Evolutionary conservation across 2,797 vertebrate genomes (phyloP).

Genomic region (Leucoraja ocellata): DNA sequence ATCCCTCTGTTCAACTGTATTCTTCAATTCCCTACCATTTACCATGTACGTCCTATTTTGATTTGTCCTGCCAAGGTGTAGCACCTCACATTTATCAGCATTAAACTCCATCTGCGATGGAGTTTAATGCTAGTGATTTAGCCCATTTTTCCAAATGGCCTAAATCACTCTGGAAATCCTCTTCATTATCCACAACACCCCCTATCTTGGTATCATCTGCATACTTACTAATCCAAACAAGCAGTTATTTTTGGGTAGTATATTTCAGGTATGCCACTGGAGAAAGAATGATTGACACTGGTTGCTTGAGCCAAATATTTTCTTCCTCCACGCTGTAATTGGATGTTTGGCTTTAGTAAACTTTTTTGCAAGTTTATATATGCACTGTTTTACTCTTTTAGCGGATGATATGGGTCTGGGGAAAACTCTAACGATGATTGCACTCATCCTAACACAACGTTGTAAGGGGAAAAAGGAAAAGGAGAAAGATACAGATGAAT

Average conservation of each 20-base stretch:
- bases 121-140: too few relatives aligned
- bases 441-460: slow-evolving; percentile 76
- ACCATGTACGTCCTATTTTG: too few relatives aligned
- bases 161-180: too few relatives aligned
- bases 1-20: too few relatives aligned
- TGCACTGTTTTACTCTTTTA: slow-evolving; percentile 47
- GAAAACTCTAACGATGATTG: slow-evolving; percentile 88
- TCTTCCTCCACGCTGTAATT: background rate
- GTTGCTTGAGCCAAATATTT: background rate
- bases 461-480: slow-evolving; percentile 51
- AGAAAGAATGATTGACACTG: background rate
- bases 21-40: too few relatives aligned
- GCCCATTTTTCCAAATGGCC: too few relatives aligned
- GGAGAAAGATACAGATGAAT: slow-evolving; percentile 52
- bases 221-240: too few relatives aligned
- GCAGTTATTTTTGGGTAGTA: background rate
- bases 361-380: background rate
- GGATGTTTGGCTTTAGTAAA: background rate
- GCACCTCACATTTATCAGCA: too few relatives aligned
- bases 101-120: too few relatives aligned
- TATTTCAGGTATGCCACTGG: background rate
- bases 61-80: too few relatives aligned
- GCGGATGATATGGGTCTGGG: slow-evolving; percentile 97
- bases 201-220: too few relatives aligned
- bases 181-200: too few relatives aligned